Evolutionary conservation across 2,888 invertebrate genomes (phyloP), one percentile per base, ranked within the genome.

Genomic region (Apamea crenata): DNA sequence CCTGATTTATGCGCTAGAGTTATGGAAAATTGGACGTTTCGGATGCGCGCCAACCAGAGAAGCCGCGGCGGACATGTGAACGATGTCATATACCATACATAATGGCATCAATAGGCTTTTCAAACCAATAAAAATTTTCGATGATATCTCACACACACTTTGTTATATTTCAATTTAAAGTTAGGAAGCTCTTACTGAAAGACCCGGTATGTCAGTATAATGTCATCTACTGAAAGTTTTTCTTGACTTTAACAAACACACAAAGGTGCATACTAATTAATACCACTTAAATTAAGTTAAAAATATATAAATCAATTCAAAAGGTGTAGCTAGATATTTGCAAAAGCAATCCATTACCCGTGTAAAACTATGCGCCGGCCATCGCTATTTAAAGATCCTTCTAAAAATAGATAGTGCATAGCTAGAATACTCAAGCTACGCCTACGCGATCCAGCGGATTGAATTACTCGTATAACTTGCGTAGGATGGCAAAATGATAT

Each of bases 331-430:
- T 10, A 36, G n/a, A 61, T 18, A 50, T 68, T 47, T 8, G 0
- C 29, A 21, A 82, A 72, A 56, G 21, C 72, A 50, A 72, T 18
- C 16, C 10, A 70, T 32, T 61, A 40, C 25, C 16, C 0, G 4
- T 56, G 40, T 53, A n/a, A n/a, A 16, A 32, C 36, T 29, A 7
- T 67, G 32, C 40, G 61, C 10, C 1, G 6, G 18, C 40, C 59
- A 32, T n/a, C 3, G 21, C 16, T 36, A 71, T 44, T n/a, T 80
- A 21, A 8, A 40, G 44, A 56, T 25, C 1, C 18, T 40, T 68
- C 68, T 69, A 47, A 72, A 76, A 72, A 81, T 69, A 76, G 44
- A 59, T 44, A 80, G 40, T 77, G 53, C 65, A 61, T 69, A 69
- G 63, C 29, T 65, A 36, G n/a, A 29, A 36, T 32, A 36, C 44